Evolutionary conservation across 2,113 vertebrate species (phyloP).

Genomic region (Meriones unguiculatus): DNA sequence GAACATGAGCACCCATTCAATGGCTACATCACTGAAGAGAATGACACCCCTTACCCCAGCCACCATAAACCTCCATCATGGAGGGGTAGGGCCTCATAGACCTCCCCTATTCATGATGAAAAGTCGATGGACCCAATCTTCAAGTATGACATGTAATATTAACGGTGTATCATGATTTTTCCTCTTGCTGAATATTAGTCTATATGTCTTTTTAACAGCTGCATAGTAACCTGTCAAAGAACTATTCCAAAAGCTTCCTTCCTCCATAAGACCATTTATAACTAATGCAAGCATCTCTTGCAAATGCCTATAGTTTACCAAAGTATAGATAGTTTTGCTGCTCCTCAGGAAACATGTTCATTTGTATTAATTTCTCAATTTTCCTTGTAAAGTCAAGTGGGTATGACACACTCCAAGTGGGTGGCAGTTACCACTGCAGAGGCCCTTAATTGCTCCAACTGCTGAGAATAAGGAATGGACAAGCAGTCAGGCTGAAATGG

Average conservation of each 20-base stretch:
- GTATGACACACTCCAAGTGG: background rate
- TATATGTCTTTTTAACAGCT: background rate
- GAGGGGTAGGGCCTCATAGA: background rate
- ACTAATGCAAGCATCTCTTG: conserved; percentile 12
- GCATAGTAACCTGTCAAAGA: background rate
- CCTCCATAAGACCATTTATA: background rate
- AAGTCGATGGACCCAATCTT: background rate
- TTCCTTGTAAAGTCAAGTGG: background rate
- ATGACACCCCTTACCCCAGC: background rate
- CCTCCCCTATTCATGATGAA: background rate
- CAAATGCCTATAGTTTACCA: background rate
- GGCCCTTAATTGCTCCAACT: background rate
- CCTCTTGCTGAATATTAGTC: background rate
- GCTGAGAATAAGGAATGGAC: background rate
- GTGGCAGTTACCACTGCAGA: background rate
- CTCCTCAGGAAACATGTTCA: conserved; percentile 13
- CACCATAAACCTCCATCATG: background rate
- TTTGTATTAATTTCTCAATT: background rate
- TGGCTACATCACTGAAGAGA: background rate
- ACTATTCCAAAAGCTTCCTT: background rate
- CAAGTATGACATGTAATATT: conserved; percentile 15
- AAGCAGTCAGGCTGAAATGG: background rate
- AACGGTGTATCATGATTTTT: background rate
- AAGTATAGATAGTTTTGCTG: background rate
- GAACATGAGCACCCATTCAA: too few relatives aligned